Base-by-base conservation (phyloP, 2,113 vertebrate genomes). In the Naja naja region DNA sequence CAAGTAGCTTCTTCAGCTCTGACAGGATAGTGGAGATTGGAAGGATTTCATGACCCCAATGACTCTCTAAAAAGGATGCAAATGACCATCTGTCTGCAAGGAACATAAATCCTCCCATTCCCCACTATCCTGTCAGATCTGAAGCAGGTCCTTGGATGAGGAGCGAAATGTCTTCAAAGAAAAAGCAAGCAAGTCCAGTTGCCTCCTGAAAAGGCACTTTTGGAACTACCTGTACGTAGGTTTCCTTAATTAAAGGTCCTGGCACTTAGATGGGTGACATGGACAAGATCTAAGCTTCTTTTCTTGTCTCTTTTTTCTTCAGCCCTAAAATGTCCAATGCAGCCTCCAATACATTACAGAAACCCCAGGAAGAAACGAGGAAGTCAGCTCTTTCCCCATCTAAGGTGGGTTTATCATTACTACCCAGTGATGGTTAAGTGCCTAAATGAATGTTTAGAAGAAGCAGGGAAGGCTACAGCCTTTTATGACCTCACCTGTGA, bases 351-450 rank as follows among this genome's bases (percentile, higher is more conserved):
- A 4, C 60, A 64, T 93, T 95, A 91, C 93, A 95, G 88, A 93
- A 30, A 60, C 86, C 96, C 60, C 95, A 94, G 52, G 94, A 96
- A 85, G 95, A 89, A 45, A 30, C 93, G 93, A 55, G 8, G 87
- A 98, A 96, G 87, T 20, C 95, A 90, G 1, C 95, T 86, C 20
- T 93, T 30, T 96, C 96, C 23, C 94, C 96, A 91, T 81, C 58
- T 88, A 98, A 97, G 98, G 98, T 98, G 97, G 30, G 96, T 3
- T 56, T 60, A 25, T 23, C 90, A 0, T 5, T 54, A n/a, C 39
- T 45, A 45, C 23, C 64, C 39, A 56, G 30, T 12, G n/a, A 43
- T 56, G 89, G 10, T 89, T 11, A 47, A 23, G 5, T 18, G 12
- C 25, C 20, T 39, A 23, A 88, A 64, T 88, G 60, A 30, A 69